Evolutionary conservation across 2,113 vertebrate genomes (phyloP), one percentile per base, ranked within the genome.

Genomic region (Typhlomys cinereus): DNA sequence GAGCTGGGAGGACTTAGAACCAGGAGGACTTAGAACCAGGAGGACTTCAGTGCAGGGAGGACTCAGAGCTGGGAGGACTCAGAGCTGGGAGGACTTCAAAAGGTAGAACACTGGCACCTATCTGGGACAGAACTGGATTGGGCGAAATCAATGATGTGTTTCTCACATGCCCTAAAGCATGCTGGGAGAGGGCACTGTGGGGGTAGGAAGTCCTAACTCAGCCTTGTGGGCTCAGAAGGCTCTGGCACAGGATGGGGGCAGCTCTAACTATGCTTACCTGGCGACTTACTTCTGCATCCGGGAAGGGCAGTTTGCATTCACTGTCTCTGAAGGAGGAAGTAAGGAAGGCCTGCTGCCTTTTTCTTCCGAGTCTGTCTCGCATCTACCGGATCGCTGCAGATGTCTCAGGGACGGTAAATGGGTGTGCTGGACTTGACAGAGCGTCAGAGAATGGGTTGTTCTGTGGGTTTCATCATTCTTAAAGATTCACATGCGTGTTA

Each of bases 371-470:
- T 36, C 39, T 83, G 78, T 81, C 74, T 44, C 52, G 46, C 66
- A 7, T 70, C 92, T 96, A 93, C 29, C 59, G 88, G 34, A 62
- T 46, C 85, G 4, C 11, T 27, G 11, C 88, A 74, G 36, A 91
- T 75, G 54, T 81, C 81, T 93, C 71, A 54, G 57, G 46, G 70
- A 93, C 50, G 54, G 79, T 89, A 74, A 96, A 86, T 52, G 44
- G 10, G 27, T 21, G 27, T 62, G 29, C 36, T 70, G 66, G 21
- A 62, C 48, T 61, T 94, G 90, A 96, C 61, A 86, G 82, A 78
- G 6, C 57, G 82, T 93, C 71, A 93, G 36, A 48, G 84, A 82
- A 36, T 75, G 84, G 85, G 88, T 88, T 90, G 69, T 82, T 89
- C 75, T 44, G 62, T 1, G 10, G 10, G n/a, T 59, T 94, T 86